phyloP scores from a whole-genome alignment of 2,797 vertebrate species.

The Pygocentrus nattereri region DNA sequence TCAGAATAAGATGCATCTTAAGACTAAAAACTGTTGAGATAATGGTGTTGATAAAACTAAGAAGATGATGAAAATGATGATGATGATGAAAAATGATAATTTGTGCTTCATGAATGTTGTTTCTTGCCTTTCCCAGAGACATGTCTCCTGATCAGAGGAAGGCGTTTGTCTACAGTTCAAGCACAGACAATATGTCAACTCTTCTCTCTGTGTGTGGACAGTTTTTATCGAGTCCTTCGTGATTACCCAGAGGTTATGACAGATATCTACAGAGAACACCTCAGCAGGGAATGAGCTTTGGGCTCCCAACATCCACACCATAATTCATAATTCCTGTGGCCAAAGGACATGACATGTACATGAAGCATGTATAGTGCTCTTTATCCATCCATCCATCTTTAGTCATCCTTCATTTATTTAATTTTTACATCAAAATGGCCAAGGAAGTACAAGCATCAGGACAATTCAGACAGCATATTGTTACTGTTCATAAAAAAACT shows the following conservation, averaged over 20 bases:
- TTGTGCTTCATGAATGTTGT: conserved; percentile 52
- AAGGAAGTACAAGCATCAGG: too few relatives aligned
- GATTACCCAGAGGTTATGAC: conserved; percentile 73
- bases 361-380: background rate
- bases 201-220: conserved; percentile 75
- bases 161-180: conserved; percentile 73
- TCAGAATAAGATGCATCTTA: background rate
- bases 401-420: too few relatives aligned
- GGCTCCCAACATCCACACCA: background rate
- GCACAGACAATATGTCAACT: conserved; percentile 75
- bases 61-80: too few relatives aligned
- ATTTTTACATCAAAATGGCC: too few relatives aligned
- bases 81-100: background rate
- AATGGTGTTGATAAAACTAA: too few relatives aligned
- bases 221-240: conserved; percentile 70
- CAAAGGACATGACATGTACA: background rate
- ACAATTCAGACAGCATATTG: too few relatives aligned
- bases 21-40: too few relatives aligned
- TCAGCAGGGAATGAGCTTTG: conserved; percentile 46
- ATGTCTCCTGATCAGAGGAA: conserved; percentile 76
- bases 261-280: conserved; percentile 70
- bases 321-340: background rate
- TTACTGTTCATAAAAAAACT: too few relatives aligned
- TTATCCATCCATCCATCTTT: too few relatives aligned
- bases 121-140: conserved; percentile 66